Evolutionary conservation across 2,113 vertebrate genomes (phyloP).

Genomic region (Stictonetta naevosa): DNA sequence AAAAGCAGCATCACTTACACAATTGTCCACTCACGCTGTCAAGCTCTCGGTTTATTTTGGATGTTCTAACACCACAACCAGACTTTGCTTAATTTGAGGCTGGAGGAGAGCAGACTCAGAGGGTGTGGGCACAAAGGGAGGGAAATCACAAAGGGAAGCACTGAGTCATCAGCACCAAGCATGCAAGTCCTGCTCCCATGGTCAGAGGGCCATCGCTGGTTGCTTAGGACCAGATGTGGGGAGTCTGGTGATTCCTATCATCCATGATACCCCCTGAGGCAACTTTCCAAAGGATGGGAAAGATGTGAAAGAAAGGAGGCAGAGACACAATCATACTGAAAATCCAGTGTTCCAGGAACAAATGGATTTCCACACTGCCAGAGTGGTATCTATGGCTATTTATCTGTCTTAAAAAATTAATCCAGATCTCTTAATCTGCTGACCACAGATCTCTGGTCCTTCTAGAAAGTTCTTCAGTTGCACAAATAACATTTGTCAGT

Average conservation of each 20-base stretch:
- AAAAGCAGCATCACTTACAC: slow-evolving; percentile 52
- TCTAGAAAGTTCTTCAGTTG: neutral
- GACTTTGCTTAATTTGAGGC: slow-evolving; percentile 47
- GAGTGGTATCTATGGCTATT: neutral
- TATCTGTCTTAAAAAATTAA: neutral
- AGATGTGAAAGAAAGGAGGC: neutral
- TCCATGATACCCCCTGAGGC: fast-evolving
- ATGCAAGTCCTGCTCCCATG: neutral
- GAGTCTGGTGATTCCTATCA: neutral
- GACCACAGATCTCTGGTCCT: neutral
- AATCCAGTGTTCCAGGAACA: neutral
- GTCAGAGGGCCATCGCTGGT: neutral
- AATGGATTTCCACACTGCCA: fast-evolving
- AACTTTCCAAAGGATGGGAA: neutral
- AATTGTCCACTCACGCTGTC: slow-evolving; percentile 18
- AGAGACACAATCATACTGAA: neutral
- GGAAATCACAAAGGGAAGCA: slow-evolving; percentile 54
- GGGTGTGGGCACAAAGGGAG: neutral
- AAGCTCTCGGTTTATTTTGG: slow-evolving; percentile 61
- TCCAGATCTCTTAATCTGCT: neutral
- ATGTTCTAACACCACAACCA: slow-evolving; percentile 26
- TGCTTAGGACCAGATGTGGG: neutral
- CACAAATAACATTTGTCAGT: slow-evolving; percentile 1
- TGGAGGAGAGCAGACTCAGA: neutral
- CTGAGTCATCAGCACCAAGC: slow-evolving; percentile 35